Evolutionary conservation across 1,140 invertebrate genomes (phyloP), one percentile per base, ranked within the genome.

Genomic region (Dreissena rostriformis): DNA sequence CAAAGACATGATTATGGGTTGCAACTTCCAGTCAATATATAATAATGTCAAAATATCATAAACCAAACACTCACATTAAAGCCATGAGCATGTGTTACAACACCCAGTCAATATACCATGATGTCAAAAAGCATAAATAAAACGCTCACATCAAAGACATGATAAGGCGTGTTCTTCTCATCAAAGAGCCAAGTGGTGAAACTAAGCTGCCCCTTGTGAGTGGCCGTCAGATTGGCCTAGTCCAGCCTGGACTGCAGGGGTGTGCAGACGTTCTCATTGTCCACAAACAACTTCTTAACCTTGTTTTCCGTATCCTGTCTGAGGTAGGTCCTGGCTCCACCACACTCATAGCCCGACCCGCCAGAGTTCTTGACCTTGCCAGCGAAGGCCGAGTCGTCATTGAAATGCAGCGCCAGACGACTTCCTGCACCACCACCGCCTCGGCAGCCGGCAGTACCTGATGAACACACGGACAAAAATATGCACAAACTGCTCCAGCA

Each of bases 381-480:
- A 0, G 76, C 75, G 73, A 86, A 90, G n/a, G 26, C 55, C 8
- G 57, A 67, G 24, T 79, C 79, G 17, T 83, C 77, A 12, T 67
- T 77, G 77, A 85, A 90, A 79, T 89, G 83, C 28, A 91, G 84
- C 17, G 89, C 86, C 1, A 89, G 86, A 28, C 88, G 85, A 39
- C 90, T 89, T 53, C 88, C 90, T 10, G 86, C 87, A 26, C 90
- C 90, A 74, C 90, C 90, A 39, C 90, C 90, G 72, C 90, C 90
- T 8, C 53, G 61, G 84, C 89, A 91, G 22, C 67, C 83, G 39
- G 17, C 39, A 39, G 39, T 39, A 8, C 39, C 39, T 39, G 39
- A 39, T 39, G 8, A 39, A 39, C 39, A 39, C 39, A 39, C 2
- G 39, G 39, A 39, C 2, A 39, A 39, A n/a, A n/a, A n/a, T n/a